These are phyloP conservation scores for Tillus elongatus DNA, from an alignment of 2,888 invertebrate genomes.

Conservation along the genomic window DNA sequence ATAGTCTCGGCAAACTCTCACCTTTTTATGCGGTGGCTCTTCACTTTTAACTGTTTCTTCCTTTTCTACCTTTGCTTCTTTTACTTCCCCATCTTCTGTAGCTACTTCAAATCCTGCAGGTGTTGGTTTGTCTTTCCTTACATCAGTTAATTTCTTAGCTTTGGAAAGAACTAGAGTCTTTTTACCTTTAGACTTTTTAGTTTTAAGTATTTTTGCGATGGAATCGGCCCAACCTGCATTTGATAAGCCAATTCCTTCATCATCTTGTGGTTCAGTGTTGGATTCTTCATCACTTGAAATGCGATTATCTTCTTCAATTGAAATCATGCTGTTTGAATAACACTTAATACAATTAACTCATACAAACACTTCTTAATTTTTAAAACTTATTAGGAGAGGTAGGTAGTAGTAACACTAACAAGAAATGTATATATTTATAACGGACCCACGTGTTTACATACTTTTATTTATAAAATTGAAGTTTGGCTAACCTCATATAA, in stretches of 20 bases:
- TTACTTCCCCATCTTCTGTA: slow-evolving; percentile 43
- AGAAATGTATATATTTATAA: too few relatives aligned
- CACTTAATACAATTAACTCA: too few relatives aligned
- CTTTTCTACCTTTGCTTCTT: slow-evolving; percentile 37
- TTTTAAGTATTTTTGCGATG: slow-evolving; percentile 66
- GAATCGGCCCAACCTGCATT: slow-evolving; percentile 78
- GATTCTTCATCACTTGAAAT: slow-evolving; percentile 10
- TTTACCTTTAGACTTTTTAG: slow-evolving; percentile 65
- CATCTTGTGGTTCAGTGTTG: slow-evolving; percentile 10
- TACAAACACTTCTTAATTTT: too few relatives aligned
- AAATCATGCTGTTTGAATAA: too few relatives aligned
- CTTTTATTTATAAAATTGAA: too few relatives aligned
- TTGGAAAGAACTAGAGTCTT: slow-evolving; percentile 68
- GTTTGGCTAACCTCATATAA: too few relatives aligned
- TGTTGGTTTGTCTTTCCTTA: slow-evolving; percentile 42
- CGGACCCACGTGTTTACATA: too few relatives aligned
- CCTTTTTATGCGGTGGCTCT: slow-evolving; percentile 37
- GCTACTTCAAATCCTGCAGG: slow-evolving; percentile 59
- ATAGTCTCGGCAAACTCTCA: too few relatives aligned
- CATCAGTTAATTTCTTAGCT: slow-evolving; percentile 62
- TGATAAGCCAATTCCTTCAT: slow-evolving; percentile 28
- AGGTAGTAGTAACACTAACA: too few relatives aligned
- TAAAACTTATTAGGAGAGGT: too few relatives aligned
- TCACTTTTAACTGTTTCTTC: slow-evolving; percentile 24
- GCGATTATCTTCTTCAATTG: too few relatives aligned